Evolutionary conservation across 2,888 invertebrate species (phyloP), one percentile per base, ranked within the genome.

Genomic region (Linnaemya tessellans): DNA sequence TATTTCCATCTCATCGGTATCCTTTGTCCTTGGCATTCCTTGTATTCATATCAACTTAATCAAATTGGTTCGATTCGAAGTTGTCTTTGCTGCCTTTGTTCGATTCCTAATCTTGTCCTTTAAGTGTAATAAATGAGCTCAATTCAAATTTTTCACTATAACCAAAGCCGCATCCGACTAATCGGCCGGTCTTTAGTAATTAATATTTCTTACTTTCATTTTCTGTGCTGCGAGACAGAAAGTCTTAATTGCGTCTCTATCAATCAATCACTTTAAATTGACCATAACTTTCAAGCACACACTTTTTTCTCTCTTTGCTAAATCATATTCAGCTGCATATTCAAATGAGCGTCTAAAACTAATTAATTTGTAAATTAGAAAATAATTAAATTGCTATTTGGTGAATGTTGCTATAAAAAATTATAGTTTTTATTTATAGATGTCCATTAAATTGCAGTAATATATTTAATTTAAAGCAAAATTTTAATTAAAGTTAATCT

Each of bases 401-500:
- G 65, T 35, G 75, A 77, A 77, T 67, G 77, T 77, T 35, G 18
- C 13, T 35, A 77, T 35, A n/a, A 38, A 41, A 77, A 58, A 49
- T n/a, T 58, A 49, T 77, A 43, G 25, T 67, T 10, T 67, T 46
- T 20, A 56, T 58, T 58, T 58, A 30, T 56, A 43, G 22, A 25
- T 67, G 58, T 46, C 58, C 38, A 58, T 58, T 58, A 67, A 67
- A 64, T 13, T 51, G 41, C 15, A n/a, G 25, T 35, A 41, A 64
- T 67, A 38, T 49, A 67, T 35, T 58, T 46, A 67, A 67, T 67
- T 67, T 77, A 49, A 67, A 77, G 77, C 67, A 77, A 77, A 67
- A 77, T 67, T 77, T 77, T 58, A 77, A 58, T 67, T 46, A 38
- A 51, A 51, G 18, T 54, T 54, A 54, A 22, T 58, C 18, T 49